Conservation (phyloP, 2,113 vertebrate genomes). For the Crocuta crocuta region DNA sequence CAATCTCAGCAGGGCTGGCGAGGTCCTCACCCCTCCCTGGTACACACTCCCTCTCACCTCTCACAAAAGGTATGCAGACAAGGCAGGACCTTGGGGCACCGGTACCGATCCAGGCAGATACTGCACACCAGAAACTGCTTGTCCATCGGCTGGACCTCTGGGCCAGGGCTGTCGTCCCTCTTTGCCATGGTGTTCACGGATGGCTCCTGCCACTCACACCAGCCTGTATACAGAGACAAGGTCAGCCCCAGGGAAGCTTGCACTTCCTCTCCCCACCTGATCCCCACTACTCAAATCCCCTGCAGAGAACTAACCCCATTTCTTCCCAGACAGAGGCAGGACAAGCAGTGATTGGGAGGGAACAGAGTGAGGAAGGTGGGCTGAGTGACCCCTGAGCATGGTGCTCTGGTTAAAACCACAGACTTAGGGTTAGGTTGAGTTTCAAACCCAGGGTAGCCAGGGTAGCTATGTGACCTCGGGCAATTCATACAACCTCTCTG, state of each 20-base stretch:
- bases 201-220: conserved; percentile 47
- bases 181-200: conserved; percentile 89
- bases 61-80: conserved; percentile 98
- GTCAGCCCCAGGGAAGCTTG: not conserved
- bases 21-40: not conserved
- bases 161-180: conserved; percentile 91
- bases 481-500: not conserved
- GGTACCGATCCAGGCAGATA: conserved; percentile 96
- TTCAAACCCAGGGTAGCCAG: not conserved
- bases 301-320: not conserved
- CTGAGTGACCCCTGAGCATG: not conserved
- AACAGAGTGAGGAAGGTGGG: not conserved
- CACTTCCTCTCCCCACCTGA: not conserved
- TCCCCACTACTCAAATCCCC: not conserved
- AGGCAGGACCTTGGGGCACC: conserved; percentile 91
- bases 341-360: not conserved
- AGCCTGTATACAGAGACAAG: conserved; percentile 56
- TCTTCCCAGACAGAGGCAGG: not conserved
- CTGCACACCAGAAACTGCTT: conserved; percentile 98
- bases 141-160: conserved; percentile 96
- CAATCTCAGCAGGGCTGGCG: not conserved
- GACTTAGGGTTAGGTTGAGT: not conserved
- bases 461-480: not conserved
- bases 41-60: conserved; percentile 87
- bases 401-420: not conserved